phyloP scores from a whole-genome alignment of 2,797 vertebrate species.

The Enteromius viviparus region DNA sequence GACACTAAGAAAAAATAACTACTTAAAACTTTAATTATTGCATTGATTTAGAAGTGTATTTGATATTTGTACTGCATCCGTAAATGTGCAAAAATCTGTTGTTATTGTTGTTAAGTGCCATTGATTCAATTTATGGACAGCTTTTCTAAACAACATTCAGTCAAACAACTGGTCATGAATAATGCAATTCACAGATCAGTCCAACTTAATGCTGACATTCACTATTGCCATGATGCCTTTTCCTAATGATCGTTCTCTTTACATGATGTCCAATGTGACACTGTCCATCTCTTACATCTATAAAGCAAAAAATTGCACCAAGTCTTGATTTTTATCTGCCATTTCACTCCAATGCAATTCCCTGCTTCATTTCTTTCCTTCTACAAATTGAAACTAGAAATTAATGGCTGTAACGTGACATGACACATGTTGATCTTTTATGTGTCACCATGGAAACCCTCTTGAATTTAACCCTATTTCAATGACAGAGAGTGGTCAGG shows the following conservation, averaged over 20 bases:
- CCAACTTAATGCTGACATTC: neutral
- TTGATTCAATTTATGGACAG: neutral
- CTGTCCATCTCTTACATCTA: neutral
- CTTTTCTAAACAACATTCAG: neutral
- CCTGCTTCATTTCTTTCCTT: neutral
- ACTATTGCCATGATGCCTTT: neutral
- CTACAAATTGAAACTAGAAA: neutral
- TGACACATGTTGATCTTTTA: slow-evolving; percentile 8
- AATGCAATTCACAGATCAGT: slow-evolving; percentile 19
- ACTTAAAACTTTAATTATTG: neutral
- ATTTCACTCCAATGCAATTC: neutral
- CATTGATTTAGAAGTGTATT: neutral
- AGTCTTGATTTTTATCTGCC: neutral
- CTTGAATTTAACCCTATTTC: neutral
- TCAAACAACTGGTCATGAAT: slow-evolving; percentile 16
- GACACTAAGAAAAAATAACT: neutral
- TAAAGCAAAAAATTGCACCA: neutral
- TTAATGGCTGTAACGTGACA: neutral
- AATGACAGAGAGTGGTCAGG: neutral
- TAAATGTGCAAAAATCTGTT: neutral
- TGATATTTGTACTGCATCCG: neutral
- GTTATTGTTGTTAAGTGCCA: neutral
- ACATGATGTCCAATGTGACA: slow-evolving; percentile 1
- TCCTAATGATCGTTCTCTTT: neutral
- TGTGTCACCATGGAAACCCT: slow-evolving; percentile 41